Evolutionary conservation across 2,888 invertebrate genomes (phyloP).

Genomic region (Eledona agricola): DNA sequence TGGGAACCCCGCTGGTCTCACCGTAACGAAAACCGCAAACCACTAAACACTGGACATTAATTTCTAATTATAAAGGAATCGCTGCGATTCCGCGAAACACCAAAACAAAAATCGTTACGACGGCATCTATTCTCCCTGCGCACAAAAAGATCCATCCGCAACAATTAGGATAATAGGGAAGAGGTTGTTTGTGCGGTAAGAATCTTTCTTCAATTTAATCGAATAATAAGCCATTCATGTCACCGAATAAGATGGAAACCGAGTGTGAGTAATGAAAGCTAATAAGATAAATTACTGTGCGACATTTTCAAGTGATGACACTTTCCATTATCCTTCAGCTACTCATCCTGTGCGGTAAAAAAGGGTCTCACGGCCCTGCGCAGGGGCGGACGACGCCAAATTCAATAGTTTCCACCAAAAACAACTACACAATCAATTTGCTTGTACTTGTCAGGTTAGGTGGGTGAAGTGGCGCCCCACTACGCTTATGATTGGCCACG

Average conservation of each 20-base stretch:
- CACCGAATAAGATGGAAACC: constrained; percentile 36
- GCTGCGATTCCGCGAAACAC: constrained; percentile 11
- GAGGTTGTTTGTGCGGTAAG: constrained; percentile 31
- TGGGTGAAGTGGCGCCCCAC: too few relatives aligned
- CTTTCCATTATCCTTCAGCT: constrained; percentile 49
- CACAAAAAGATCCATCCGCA: background rate
- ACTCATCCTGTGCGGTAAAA: constrained; percentile 43
- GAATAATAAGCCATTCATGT: constrained; percentile 35
- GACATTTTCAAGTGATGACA: constrained; percentile 50
- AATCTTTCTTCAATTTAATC: constrained; percentile 31
- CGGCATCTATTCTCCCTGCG: too few relatives aligned
- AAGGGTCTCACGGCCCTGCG: constrained; percentile 37
- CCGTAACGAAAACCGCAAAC: constrained; percentile 33
- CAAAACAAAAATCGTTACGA: constrained; percentile 19
- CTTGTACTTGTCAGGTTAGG: too few relatives aligned
- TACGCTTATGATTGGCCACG: too few relatives aligned
- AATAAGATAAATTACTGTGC: constrained; percentile 53
- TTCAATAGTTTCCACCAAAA: too few relatives aligned
- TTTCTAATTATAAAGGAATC: constrained; percentile 12
- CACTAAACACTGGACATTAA: constrained; percentile 20
- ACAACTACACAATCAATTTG: too few relatives aligned
- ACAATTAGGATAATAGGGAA: constrained; percentile 14
- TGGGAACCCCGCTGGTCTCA: constrained; percentile 54
- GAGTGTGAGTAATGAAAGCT: constrained; percentile 49
- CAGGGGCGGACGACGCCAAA: constrained; percentile 16